Evolutionary conservation across 2,113 vertebrate species (phyloP).

Genomic region (Odontophorus gujanensis): DNA sequence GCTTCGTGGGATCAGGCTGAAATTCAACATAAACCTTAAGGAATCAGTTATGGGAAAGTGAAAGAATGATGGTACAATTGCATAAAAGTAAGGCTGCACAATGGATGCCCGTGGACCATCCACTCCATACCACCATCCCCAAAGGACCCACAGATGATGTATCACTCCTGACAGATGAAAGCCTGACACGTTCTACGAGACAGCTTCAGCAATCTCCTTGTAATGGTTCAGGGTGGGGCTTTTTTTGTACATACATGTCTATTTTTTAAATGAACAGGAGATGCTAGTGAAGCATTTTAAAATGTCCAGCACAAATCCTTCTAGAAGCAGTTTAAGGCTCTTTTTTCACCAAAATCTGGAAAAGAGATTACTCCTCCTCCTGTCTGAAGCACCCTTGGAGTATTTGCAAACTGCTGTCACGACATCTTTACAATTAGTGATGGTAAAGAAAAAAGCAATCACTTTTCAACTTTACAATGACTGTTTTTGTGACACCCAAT

Average conservation of each 20-base stretch:
- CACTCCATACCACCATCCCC: not conserved
- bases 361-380: conserved; percentile 1
- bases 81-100: not conserved
- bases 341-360: not conserved
- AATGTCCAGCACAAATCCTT: not conserved
- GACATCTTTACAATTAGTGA: not conserved
- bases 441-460: not conserved
- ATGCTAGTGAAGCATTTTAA: not conserved
- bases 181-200: not conserved
- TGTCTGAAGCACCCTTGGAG: not conserved
- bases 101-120: not conserved
- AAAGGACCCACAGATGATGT: not conserved
- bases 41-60: not conserved
- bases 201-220: not conserved
- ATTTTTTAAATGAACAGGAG: not conserved
- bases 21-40: not conserved
- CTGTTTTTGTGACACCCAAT: not conserved
- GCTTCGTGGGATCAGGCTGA: not conserved
- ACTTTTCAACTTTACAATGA: not conserved
- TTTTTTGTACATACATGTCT: no score
- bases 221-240: no score
- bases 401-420: not conserved
- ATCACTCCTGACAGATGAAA: not conserved
- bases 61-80: not conserved
- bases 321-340: not conserved